phyloP scores from a whole-genome alignment of 2,888 invertebrate species.

The Priocnemis perturbator region DNA sequence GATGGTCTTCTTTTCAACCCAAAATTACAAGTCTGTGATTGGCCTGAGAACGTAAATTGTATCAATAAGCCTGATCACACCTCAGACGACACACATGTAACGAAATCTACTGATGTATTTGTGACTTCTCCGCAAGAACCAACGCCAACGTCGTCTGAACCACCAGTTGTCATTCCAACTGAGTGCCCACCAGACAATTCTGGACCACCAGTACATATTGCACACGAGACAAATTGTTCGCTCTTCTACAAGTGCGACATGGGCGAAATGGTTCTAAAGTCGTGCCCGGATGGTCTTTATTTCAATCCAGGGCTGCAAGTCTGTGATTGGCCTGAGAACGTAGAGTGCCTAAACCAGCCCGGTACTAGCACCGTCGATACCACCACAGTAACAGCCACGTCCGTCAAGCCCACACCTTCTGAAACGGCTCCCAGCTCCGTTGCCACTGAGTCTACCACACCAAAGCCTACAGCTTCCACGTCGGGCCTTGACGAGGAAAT shows the following conservation, averaged over 20 bases:
- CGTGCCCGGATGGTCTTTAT: constrained; percentile 26
- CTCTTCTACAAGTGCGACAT: constrained; percentile 51
- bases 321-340: constrained; percentile 35
- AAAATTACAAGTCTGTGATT: constrained; percentile 11
- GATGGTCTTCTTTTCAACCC: constrained; percentile 41
- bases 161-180: constrained; percentile 5
- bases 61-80: neutral
- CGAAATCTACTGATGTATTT: no score
- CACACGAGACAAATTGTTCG: constrained; percentile 49
- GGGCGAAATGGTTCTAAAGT: constrained; percentile 31
- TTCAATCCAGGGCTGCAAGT: constrained; percentile 41
- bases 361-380: no score
- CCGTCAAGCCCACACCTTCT: no score
- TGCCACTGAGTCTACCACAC: constrained; percentile 29
- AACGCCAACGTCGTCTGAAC: no score
- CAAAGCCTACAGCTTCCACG: neutral
- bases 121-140: no score
- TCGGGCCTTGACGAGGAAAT: neutral
- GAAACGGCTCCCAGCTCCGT: constrained; percentile 2
- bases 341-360: constrained; percentile 1
- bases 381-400: no score
- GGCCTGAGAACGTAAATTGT: constrained; percentile 26
- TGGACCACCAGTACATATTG: constrained; percentile 27
- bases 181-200: constrained; percentile 32
- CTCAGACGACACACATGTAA: no score